Base-by-base conservation (phyloP, 1,140 invertebrate species). In the Lucilia cuprina region DNA sequence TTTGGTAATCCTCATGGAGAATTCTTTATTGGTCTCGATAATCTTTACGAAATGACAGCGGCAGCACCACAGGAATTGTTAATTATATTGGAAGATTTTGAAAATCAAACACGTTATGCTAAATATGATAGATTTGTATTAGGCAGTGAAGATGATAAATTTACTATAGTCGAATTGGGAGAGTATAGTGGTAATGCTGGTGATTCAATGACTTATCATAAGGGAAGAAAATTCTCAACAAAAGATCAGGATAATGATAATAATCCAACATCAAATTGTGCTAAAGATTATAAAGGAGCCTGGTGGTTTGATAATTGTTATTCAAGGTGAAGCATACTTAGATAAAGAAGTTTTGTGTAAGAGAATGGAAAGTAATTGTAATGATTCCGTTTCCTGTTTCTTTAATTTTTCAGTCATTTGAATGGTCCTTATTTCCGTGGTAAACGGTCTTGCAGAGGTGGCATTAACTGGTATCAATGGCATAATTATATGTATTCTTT, bases 241-340 rank as follows among this genome's bases (percentile, higher is more conserved):
- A 75, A 85, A 0, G 88, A 89, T 35, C 82, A 70, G 55, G 84
- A 86, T 7, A 89, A 89, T 17, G 86, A 88, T 21, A 88, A 89
- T n/a, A 17, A 21, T 34, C 86, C 80, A 10, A 83, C 86, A n/a
- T 17, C 9, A 0, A 89, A 87, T 50, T 89, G 88, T 30, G 88
- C 88, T 2, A 21, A 25, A 0, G 17, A 34, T 2, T 88, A 89
- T n/a, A 88, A 87, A 47, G 87, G 82, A 0, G 88, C 87, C 9
- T 89, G 88, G n/a, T 89, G 88, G 88, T 89, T 94, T 85, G 92
- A 92, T 85, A 86, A 86, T 47, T 88, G 86, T 30, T 84, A 86
- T 21, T 84, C 85, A 5, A 83, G 65, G 78, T 85, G 49, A 55
- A 5, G 60, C 30, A 30, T 1, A 1, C 3, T 30, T 30, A 30